Base-by-base conservation (phyloP, 1,140 invertebrate genomes). In the Macrosteles quadrilineatus region DNA sequence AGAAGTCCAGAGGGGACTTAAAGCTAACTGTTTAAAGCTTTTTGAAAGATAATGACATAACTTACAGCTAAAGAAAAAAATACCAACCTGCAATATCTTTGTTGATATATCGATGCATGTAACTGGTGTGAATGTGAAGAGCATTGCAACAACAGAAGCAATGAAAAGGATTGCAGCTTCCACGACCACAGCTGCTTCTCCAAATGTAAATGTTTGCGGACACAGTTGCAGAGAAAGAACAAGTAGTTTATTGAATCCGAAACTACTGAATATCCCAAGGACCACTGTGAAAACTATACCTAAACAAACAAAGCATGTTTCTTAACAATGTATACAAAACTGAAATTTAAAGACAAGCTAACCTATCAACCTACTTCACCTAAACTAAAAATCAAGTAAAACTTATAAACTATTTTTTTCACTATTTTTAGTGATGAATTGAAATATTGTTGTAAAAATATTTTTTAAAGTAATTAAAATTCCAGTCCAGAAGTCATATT, bases 161-260 rank as follows among this genome's bases (percentile, higher is more conserved):
- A 86, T 69, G 76, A 89, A 90, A 23, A 90, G 77, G 27, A 85
- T 75, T 27, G 85, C 68, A 30, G 83, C 82, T 78, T 90, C 88
- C 36, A 82, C 79, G 40, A 85, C 80, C 43, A 87, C 76, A 6
- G 83, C 80, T 57, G 85, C 86, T 80, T 90, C 89, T n/a, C 89
- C 88, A 66, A 86, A 81, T 1, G 85, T 87, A 74, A 90, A 90
- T 72, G 85, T 85, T 25, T 73, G 66, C 19, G 86, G 85, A 63
- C 85, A 85, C 66, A 77, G 75, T 69, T 80, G 77, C 79, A 90
- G 78, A 63, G 86, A 29, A 69, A 74, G 76, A 73, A 83, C 67
- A 75, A 83, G 78, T 67, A 81, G 69, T 75, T 80, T 80, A 76
- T 87, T 77, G 81, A 87, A 84, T 72, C 79, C 25, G 72, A 82